A percentile compares a stretch with the other conserved stretches of the same genome.
Evolutionary conservation across 2,888 invertebrate species (phyloP).

Genomic region (Hirtodrosophila alboralis): DNA sequence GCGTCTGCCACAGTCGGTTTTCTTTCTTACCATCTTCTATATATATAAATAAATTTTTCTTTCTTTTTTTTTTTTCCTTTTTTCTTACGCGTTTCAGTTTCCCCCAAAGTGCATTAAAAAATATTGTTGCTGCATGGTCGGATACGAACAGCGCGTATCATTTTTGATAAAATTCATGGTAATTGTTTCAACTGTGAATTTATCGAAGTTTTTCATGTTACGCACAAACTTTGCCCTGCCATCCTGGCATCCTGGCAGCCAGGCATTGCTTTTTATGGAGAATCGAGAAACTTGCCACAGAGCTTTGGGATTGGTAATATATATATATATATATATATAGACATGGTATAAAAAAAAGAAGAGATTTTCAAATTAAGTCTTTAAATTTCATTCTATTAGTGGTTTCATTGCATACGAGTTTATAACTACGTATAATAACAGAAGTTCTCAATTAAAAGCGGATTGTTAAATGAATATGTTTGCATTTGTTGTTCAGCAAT

Average conservation of each 20-base stretch:
- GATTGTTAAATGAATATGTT: conserved; percentile 11
- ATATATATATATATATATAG: neutral
- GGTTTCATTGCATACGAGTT: conserved; percentile 35
- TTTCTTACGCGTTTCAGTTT: conserved; percentile 64
- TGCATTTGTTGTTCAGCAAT: conserved; percentile 15
- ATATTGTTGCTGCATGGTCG: conserved; percentile 80
- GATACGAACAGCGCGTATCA: conserved; percentile 78
- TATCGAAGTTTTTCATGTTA: conserved; percentile 79
- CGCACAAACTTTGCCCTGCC: conserved; percentile 75
- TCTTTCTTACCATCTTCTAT: conserved; percentile 18
- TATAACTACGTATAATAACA: conserved; percentile 23
- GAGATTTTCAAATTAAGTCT: conserved; percentile 32
- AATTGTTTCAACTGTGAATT: conserved; percentile 80
- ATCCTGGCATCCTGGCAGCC: conserved; percentile 31
- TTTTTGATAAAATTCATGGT: conserved; percentile 79
- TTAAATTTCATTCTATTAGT: conserved; percentile 57
- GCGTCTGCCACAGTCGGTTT: conserved; percentile 58
- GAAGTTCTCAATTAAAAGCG: conserved; percentile 14
- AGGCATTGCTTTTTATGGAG: conserved; percentile 61
- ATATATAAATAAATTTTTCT: neutral
- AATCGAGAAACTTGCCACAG: conserved; percentile 16
- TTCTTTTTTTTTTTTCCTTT: conserved; percentile 8
- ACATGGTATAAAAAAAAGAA: neutral
- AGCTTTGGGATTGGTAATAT: conserved; percentile 4
- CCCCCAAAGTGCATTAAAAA: conserved; percentile 80